Base-by-base conservation (phyloP, 1,140 invertebrate genomes). In the Zophobas atratus region DNA sequence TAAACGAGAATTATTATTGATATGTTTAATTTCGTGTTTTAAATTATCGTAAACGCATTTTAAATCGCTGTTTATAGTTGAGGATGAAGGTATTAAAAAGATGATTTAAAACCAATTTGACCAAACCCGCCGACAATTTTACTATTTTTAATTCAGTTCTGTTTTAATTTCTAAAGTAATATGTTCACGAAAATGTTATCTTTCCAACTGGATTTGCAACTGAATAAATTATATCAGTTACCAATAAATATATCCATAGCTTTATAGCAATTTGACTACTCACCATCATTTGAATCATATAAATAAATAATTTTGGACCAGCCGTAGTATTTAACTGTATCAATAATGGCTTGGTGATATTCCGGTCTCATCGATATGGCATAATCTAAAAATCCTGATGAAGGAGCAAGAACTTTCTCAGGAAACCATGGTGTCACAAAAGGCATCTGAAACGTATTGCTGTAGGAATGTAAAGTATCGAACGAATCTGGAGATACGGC, bases 361-460 rank as follows among this genome's bases (percentile, higher is more conserved):
- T 97, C 94, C n/a, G 97, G 97, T 60, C 96, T 89, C 94, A 99
- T 95, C 85, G 95, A 96, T 83, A 97, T 94, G 46, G 96, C 96
- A 86, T 94, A 96, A 87, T 97, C 95, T 83, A 95, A 89, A 81
- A 93, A 92, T 49, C 94, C 94, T 0, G 94, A 95, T n/a, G 94
- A 94, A 67, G 94, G 94, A 39, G 93, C 92, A 78, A 94, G 89
- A 53, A 96, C 94, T 90, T 96, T 96, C 88, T 97, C 95, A 0
- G 96, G 95, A 87, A 97, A 97, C 93, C 94, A 96, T 5, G 95
- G 95, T 38, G 95, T 97, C 46, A 99, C 91, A 85, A 98, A 98
- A 34, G 97, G 97, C 94, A 98, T 96, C 86, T 97, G 94, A 86
- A 98, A 98, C 2, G 96, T 98, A 87, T 98, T 97, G 82, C 95